Evolutionary conservation across 2,797 vertebrate genomes (phyloP).

Genomic region (Arctocebus calabarensis): DNA sequence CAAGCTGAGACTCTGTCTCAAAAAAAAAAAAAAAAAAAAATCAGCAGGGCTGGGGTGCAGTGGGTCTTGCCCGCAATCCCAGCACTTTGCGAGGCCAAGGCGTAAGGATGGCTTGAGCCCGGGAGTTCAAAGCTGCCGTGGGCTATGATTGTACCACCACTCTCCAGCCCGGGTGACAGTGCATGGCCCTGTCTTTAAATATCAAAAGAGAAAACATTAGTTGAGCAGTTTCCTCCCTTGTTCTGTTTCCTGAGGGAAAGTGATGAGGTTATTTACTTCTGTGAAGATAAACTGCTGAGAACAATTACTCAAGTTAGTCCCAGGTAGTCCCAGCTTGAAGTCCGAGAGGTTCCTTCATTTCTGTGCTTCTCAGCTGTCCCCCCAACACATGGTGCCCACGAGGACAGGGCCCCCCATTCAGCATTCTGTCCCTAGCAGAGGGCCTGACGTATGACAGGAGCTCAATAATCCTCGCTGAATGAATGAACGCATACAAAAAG

Average conservation of each 20-base stretch:
- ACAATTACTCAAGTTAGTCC: background rate
- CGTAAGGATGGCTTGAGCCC: background rate
- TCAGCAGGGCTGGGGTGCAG: background rate
- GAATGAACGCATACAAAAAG: background rate
- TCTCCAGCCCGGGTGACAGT: background rate
- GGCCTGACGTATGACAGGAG: no score
- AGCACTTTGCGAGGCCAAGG: background rate
- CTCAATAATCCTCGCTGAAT: background rate
- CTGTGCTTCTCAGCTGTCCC: background rate
- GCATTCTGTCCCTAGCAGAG: background rate
- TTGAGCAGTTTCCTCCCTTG: background rate
- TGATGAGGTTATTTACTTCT: background rate
- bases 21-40: no score
- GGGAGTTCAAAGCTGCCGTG: background rate
- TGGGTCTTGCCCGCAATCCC: background rate
- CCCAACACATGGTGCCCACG: no score
- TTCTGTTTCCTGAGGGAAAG: background rate
- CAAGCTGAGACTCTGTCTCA: no score
- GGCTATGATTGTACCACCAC: background rate
- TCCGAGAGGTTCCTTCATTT: background rate
- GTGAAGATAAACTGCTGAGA: background rate
- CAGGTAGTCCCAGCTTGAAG: background rate
- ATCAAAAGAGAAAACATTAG: background rate
- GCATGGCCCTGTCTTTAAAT: background rate
- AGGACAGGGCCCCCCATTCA: background rate